phyloP scores from a whole-genome alignment of 2,113 vertebrate species.

The Empidonax traillii region DNA sequence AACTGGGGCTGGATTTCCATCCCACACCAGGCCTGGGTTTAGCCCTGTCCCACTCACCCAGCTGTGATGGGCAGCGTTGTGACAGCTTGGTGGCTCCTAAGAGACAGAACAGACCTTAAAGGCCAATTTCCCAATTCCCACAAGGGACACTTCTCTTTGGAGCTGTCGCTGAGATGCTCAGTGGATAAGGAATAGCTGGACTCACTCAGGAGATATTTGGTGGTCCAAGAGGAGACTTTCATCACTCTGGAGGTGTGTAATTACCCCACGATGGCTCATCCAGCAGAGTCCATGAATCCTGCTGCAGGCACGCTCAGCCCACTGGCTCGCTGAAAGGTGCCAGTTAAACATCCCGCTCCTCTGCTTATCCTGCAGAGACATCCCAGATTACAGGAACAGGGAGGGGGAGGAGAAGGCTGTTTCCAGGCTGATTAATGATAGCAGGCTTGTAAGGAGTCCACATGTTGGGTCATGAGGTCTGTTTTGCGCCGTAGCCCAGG shows the following conservation, averaged over 20 bases:
- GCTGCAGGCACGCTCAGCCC: neutral
- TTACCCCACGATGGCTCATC: neutral
- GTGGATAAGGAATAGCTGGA: neutral
- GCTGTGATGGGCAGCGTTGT: neutral
- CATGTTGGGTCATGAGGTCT: neutral
- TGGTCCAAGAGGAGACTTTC: neutral
- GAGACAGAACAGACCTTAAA: neutral
- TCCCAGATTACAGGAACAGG: neutral
- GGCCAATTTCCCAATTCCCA: rapidly evolving
- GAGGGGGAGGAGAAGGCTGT: neutral
- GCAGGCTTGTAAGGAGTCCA: neutral
- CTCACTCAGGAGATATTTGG: rapidly evolving
- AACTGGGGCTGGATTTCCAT: neutral
- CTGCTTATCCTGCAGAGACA: neutral
- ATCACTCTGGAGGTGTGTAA: neutral
- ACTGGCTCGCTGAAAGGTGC: neutral
- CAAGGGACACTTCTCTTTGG: neutral
- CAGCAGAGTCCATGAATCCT: neutral
- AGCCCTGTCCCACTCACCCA: rapidly evolving
- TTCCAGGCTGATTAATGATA: neutral
- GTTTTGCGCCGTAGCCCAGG: neutral
- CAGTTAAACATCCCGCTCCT: neutral
- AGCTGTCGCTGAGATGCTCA: neutral
- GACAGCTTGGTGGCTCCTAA: rapidly evolving
- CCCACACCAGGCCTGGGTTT: rapidly evolving